Evolutionary conservation across 1,140 invertebrate species (phyloP).

Genomic region (Brachionus sp.): DNA sequence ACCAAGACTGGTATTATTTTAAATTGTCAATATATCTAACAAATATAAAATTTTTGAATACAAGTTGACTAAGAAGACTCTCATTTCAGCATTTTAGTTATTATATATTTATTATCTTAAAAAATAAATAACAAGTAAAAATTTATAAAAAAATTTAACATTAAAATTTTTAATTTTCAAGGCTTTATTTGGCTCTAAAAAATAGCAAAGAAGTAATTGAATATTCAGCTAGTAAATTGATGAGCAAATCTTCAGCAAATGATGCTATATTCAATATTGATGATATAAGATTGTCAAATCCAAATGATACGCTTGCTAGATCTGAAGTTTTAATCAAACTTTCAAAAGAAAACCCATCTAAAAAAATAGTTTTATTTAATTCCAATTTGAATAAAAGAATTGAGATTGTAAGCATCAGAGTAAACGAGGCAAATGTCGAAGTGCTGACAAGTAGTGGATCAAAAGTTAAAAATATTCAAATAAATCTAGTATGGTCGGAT

Average conservation of each 20-base stretch:
- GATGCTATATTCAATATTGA: slow-evolving; percentile 36
- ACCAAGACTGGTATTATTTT: too few species aligned
- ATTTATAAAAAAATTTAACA: neutral
- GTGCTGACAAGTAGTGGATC: neutral
- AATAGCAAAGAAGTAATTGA: slow-evolving; percentile 70
- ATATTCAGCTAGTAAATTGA: slow-evolving; percentile 66
- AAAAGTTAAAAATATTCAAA: slow-evolving; percentile 6
- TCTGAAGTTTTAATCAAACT: slow-evolving; percentile 34
- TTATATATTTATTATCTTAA: too few species aligned
- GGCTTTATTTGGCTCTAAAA: slow-evolving; percentile 63
- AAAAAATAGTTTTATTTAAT: slow-evolving; percentile 38
- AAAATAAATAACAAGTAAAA: too few species aligned
- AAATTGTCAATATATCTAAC: too few species aligned
- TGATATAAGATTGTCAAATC: slow-evolving; percentile 48
- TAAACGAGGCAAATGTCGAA: slow-evolving; percentile 9
- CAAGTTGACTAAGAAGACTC: too few species aligned
- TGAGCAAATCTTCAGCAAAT: slow-evolving; percentile 47
- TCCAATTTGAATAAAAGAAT: slow-evolving; percentile 27
- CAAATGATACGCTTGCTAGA: slow-evolving; percentile 47
- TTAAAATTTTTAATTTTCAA: neutral
- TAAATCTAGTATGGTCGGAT: slow-evolving; percentile 24
- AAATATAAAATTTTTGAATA: too few species aligned
- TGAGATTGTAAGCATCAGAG: neutral
- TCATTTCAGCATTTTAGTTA: too few species aligned
- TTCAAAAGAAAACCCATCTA: neutral